Evolutionary conservation across 2,888 invertebrate species (phyloP), one percentile per base, ranked within the genome.

Genomic region (Sinodicranocentrus sp.): DNA sequence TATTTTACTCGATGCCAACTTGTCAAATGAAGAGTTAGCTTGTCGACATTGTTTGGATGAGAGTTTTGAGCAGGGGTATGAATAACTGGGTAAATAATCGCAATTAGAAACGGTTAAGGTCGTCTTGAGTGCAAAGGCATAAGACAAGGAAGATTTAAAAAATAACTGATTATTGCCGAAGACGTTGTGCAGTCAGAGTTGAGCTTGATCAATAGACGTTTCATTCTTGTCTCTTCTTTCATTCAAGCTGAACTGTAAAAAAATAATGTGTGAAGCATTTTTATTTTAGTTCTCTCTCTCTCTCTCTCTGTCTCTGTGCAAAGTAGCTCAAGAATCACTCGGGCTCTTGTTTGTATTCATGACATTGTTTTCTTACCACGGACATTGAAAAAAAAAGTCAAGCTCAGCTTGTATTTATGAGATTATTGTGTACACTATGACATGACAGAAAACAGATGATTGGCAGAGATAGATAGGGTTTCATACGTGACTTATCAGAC

Each of bases 51-150:
- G 48, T 48, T 48, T 48, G n/a, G 10, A 48, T 10, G 15, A 48
- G 48, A 2, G 15, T 10, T 48, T 39, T 39, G 39, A 39, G 39
- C 5, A 39, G 25, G 13, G 15, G 61, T 10, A 17, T 61, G 61
- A 17, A 61, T 61, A 77, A 68, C 59, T 57, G 77, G 67, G 57
- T 59, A 75, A 75, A 61, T 28, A 28, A 61, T 28, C 25, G 77
- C 78, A 70, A 78, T 78, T 70, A 70, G 33, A 25, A 71, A 71
- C 78, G 78, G 78, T 78, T 78, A 78, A 71, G 78, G 78, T 78
- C 70, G 59, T 78, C 59, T 43, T 2, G 3, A 43, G n/a, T 17
- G 63, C 63, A 59, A n/a, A 13, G 52, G n/a, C 33, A 19, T 39
- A 48, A 48, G 23, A 67, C 17, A 23, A 15, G 19, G 15, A 61